Percentiles rank a stretch among this genome's conserved stretches.
These are phyloP conservation scores for Mus minutoides DNA, from an alignment of 2,797 vertebrate genomes.

Conservation along the genomic window DNA sequence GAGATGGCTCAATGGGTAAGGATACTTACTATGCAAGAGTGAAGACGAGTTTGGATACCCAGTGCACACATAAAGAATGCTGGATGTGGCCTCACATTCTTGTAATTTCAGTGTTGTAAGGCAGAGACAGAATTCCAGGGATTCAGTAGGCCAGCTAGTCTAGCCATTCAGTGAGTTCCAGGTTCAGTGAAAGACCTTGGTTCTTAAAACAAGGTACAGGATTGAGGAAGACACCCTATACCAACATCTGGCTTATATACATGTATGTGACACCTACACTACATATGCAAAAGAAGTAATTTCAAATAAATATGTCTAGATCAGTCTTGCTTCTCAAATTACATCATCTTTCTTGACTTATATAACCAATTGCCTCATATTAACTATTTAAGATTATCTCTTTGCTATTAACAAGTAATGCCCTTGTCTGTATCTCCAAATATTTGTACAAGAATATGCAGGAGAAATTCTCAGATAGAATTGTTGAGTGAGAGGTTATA, in stretches of 20 bases:
- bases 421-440: background rate
- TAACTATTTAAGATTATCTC: background rate
- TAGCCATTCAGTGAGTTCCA: background rate
- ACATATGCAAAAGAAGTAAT: background rate
- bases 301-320: background rate
- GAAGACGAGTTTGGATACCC: background rate
- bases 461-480: background rate
- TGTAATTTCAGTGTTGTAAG: background rate
- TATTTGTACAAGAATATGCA: background rate
- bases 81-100: background rate
- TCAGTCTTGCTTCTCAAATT: background rate
- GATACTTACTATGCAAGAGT: background rate
- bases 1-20: background rate
- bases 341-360: background rate
- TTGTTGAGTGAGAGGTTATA: background rate
- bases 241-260: background rate
- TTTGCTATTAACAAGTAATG: background rate
- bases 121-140: background rate
- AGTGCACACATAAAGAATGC: background rate
- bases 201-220: background rate
- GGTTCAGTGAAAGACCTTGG: background rate
- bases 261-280: background rate
- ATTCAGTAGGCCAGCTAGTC: background rate
- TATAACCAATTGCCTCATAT: background rate
- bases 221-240: background rate